Conservation (phyloP, 2,797 vertebrate genomes). For the Muraenolepis orangiensis region DNA sequence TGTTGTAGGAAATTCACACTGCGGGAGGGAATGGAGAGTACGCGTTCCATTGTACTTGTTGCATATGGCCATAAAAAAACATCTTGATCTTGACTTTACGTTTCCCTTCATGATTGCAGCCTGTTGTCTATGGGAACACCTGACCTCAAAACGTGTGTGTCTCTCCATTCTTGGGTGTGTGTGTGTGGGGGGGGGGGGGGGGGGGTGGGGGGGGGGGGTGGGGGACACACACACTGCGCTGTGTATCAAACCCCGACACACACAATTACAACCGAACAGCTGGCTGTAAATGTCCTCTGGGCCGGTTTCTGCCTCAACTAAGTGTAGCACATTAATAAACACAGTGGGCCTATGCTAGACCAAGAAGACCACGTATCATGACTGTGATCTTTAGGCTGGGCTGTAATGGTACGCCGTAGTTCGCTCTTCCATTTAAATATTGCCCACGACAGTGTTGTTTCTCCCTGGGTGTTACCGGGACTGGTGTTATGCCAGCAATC, state of each 20-base stretch:
- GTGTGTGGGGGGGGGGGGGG: no score
- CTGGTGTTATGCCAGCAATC: constrained; percentile 27
- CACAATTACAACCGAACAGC: background rate
- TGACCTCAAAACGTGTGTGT: no score
- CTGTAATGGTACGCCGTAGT: background rate
- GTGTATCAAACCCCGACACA: background rate
- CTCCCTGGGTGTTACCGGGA: background rate
- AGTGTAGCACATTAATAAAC: background rate
- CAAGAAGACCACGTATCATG: background rate
- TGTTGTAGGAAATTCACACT: no score
- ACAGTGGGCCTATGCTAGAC: background rate
- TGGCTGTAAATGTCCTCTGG: background rate
- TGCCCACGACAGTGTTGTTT: constrained; percentile 24
- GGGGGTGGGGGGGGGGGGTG: no score
- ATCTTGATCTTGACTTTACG: no score
- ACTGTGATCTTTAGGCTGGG: constrained; percentile 10
- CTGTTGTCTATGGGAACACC: no score
- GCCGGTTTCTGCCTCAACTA: background rate
- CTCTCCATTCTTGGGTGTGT: no score
- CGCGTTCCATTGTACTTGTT: no score
- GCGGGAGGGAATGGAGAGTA: no score
- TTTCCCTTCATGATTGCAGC: no score
- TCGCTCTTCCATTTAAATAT: constrained; percentile 15
- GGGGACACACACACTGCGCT: background rate
- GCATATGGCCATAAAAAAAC: no score